Evolutionary conservation across 2,113 vertebrate species (phyloP).

Genomic region (Mobula birostris): DNA sequence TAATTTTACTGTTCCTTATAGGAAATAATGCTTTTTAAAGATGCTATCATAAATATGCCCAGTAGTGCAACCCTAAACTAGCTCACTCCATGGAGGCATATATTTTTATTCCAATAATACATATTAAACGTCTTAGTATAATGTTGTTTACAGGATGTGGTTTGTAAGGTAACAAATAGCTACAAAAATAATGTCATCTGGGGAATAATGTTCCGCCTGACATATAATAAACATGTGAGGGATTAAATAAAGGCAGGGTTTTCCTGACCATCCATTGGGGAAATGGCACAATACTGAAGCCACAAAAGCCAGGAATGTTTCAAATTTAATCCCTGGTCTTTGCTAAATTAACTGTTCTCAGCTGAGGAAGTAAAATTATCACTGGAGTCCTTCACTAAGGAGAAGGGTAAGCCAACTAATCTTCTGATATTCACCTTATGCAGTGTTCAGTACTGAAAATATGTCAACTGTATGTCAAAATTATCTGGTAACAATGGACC

Average conservation of each 20-base stretch:
- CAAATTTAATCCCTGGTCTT: background rate
- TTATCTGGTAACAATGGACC: background rate
- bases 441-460: background rate
- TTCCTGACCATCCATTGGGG: background rate
- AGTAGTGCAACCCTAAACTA: background rate
- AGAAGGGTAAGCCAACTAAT: background rate
- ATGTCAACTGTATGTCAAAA: background rate
- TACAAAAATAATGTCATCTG: constrained; percentile 4
- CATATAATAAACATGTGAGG: background rate
- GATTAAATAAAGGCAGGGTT: background rate
- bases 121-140: background rate
- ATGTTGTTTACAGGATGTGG: background rate
- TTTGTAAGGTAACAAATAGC: background rate
- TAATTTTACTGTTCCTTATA: background rate
- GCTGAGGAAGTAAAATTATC: background rate
- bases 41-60: background rate
- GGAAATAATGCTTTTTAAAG: background rate
- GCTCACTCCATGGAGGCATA: background rate
- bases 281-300: background rate
- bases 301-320: background rate
- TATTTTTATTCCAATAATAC: background rate
- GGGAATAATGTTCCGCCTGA: background rate
- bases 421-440: background rate
- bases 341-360: background rate
- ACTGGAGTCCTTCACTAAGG: background rate